Percentiles rank a stretch among this genome's conserved stretches.
phyloP scores from a whole-genome alignment of 2,888 invertebrate genomes.

The Rapana venosa region DNA sequence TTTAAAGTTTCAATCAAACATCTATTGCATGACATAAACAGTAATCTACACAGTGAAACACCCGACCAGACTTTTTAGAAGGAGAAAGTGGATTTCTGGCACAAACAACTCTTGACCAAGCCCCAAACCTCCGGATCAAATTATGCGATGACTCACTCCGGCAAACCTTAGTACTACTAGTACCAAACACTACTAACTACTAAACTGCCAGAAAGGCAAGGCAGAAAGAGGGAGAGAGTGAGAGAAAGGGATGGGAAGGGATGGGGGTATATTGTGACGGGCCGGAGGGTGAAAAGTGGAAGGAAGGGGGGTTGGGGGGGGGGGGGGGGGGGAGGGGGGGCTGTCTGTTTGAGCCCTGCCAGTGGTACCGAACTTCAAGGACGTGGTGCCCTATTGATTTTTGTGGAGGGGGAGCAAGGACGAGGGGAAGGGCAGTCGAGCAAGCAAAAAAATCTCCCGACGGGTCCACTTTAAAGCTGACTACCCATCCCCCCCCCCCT shows the following conservation, averaged over 20 bases:
- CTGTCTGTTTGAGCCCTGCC: neutral
- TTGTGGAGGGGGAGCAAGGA: neutral
- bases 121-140: no score
- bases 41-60: no score
- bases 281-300: neutral
- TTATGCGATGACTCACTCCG: neutral
- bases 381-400: neutral
- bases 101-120: no score
- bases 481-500: neutral
- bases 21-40: no score
- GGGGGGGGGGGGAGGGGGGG: neutral
- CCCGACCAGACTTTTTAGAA: no score
- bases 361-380: neutral
- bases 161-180: neutral
- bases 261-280: neutral
- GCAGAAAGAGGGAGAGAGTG: neutral
- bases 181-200: neutral
- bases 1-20: no score
- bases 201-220: neutral
- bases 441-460: neutral
- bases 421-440: neutral
- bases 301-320: neutral
- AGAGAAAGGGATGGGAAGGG: neutral
- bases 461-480: neutral
- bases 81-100: no score